Evolutionary conservation across 2,888 invertebrate genomes (phyloP).

Genomic region (Luffia ferchaultella): DNA sequence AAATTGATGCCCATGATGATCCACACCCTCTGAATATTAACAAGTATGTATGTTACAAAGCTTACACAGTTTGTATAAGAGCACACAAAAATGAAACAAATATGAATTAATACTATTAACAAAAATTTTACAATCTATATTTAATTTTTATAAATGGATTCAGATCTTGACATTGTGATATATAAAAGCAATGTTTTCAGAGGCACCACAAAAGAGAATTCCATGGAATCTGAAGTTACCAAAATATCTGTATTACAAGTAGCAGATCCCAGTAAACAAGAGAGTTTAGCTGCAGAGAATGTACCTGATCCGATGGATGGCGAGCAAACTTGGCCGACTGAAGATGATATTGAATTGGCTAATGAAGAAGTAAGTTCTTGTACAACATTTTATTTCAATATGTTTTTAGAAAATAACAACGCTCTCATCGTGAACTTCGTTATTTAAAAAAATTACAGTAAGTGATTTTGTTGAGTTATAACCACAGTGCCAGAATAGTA

Average conservation of each 20-base stretch:
- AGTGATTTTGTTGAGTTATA: too few species aligned
- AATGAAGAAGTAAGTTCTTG: slow-evolving; percentile 53
- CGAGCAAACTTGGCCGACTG: slow-evolving; percentile 97
- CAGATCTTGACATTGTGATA: background rate
- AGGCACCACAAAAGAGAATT: slow-evolving; percentile 44
- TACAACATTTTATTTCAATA: slow-evolving; percentile 20
- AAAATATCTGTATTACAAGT: slow-evolving; percentile 59
- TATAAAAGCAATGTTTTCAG: slow-evolving; percentile 14
- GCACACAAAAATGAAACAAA: background rate
- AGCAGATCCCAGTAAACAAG: slow-evolving; percentile 74
- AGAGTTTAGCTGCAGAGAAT: slow-evolving; percentile 80
- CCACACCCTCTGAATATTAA: slow-evolving; percentile 70
- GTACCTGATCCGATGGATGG: slow-evolving; percentile 90
- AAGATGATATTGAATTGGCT: slow-evolving; percentile 84
- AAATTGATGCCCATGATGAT: slow-evolving; percentile 76
- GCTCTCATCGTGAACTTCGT: too few species aligned
- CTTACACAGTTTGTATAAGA: too few species aligned
- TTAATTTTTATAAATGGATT: background rate
- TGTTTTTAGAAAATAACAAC: too few species aligned
- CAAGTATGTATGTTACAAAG: slow-evolving; percentile 39
- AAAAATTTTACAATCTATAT: too few species aligned
- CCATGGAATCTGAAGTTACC: slow-evolving; percentile 42
- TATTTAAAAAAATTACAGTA: too few species aligned
- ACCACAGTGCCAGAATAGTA: too few species aligned
- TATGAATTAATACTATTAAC: too few species aligned